phyloP scores from a whole-genome alignment of 2,888 invertebrate genomes.

The Idaea biselata region DNA sequence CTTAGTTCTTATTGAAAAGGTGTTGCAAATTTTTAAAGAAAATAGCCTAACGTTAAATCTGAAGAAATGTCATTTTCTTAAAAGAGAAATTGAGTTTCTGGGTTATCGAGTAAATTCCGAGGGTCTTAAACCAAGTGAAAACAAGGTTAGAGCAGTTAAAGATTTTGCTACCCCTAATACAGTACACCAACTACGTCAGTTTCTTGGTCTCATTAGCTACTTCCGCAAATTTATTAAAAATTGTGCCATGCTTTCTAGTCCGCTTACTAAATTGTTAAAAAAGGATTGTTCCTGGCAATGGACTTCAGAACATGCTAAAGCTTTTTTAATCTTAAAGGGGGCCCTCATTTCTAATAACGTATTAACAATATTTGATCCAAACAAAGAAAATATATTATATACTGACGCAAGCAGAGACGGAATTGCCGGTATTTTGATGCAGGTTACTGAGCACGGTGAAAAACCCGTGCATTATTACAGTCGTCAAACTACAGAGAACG shows the following conservation, averaged over 20 bases:
- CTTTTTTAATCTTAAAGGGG: constrained; percentile 16
- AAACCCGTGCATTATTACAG: constrained; percentile 14
- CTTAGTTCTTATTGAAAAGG: constrained; percentile 6
- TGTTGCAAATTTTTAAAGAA: constrained; percentile 12
- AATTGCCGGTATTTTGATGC: constrained; percentile 28
- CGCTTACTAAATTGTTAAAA: constrained; percentile 30
- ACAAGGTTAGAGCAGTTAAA: constrained; percentile 26
- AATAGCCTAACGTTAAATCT: constrained; percentile 32
- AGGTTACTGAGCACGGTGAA: constrained; percentile 5
- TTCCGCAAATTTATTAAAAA: constrained; percentile 39
- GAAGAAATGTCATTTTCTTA: constrained; percentile 32
- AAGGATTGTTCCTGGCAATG: constrained; percentile 23
- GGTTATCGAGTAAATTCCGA: constrained; percentile 26
- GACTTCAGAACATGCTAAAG: constrained; percentile 13
- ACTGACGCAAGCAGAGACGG: constrained; percentile 46
- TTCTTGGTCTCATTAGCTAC: constrained; percentile 32
- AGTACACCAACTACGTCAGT: constrained; percentile 21
- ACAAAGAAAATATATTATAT: constrained; percentile 32
- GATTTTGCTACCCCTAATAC: constrained; percentile 25
- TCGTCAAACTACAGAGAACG: constrained; percentile 12
- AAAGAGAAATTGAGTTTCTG: constrained; percentile 25
- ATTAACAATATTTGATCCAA: constrained; percentile 30
- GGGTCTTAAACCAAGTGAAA: constrained; percentile 22
- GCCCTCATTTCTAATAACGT: constrained; percentile 1
- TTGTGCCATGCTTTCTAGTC: constrained; percentile 34